Percentiles rank a stretch among this genome's conserved stretches.
Evolutionary conservation across 2,888 invertebrate species (phyloP).

Genomic region (Eupithecia insigniata): DNA sequence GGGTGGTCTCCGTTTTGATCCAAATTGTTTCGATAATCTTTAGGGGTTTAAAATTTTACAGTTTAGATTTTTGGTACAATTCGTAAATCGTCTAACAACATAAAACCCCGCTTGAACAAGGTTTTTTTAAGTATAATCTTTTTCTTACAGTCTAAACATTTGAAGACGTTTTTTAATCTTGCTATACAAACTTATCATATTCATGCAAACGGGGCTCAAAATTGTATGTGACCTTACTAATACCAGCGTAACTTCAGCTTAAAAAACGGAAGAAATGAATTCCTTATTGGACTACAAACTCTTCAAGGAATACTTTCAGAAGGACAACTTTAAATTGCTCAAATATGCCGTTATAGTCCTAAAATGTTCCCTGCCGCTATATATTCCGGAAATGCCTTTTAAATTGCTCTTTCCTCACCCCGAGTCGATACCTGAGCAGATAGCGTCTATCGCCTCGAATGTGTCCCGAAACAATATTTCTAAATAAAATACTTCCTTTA

Average conservation of each 20-base stretch:
- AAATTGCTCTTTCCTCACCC: conserved; percentile 58
- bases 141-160: background rate
- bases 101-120: background rate
- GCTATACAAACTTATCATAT: background rate
- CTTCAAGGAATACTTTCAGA: background rate
- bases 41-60: background rate
- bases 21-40: background rate
- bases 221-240: background rate
- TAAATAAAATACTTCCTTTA: conserved; percentile 73
- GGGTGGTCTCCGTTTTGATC: background rate
- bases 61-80: background rate
- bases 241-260: background rate
- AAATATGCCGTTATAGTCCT: conserved; percentile 11
- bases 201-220: background rate
- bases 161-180: background rate
- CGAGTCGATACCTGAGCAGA: conserved; percentile 64
- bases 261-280: background rate
- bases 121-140: background rate
- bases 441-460: conserved; percentile 61
- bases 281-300: background rate
- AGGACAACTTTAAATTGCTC: background rate
- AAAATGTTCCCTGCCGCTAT: conserved; percentile 14
- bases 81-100: background rate
- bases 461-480: conserved; percentile 77
- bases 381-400: conserved; percentile 53